Conservation (phyloP, 2,888 invertebrate genomes). For the Andrena hattorfiana region DNA sequence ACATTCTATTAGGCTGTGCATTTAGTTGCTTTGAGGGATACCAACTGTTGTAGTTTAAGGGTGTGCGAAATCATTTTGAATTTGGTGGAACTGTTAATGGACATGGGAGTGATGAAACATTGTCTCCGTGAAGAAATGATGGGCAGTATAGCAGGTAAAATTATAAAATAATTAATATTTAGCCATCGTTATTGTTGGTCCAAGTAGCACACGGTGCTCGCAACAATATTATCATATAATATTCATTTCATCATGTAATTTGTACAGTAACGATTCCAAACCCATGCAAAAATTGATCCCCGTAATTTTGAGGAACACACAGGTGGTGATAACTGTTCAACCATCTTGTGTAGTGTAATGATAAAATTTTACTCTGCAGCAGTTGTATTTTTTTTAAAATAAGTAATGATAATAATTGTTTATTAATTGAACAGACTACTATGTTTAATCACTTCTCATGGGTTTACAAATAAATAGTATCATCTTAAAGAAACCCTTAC, state of each 20-base stretch:
- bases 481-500: no score
- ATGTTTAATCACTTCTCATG: no score
- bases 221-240: neutral
- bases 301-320: no score
- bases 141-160: constrained; percentile 85
- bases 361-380: no score
- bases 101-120: constrained; percentile 93
- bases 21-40: constrained; percentile 94
- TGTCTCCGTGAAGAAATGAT: constrained; percentile 86
- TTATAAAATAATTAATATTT: neutral
- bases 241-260: neutral
- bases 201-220: neutral
- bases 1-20: constrained; percentile 90
- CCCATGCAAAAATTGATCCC: no score
- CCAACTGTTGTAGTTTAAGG: constrained; percentile 92
- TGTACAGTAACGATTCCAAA: neutral
- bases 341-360: no score
- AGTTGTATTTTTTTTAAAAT: no score
- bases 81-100: constrained; percentile 95
- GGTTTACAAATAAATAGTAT: no score
- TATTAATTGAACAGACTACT: no score
- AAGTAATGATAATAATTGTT: no score
- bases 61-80: constrained; percentile 97
- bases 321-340: no score
- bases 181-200: neutral